These are phyloP conservation scores for Magallana ariakensis DNA, from an alignment of 1,140 invertebrate species.

Conservation along the genomic window DNA sequence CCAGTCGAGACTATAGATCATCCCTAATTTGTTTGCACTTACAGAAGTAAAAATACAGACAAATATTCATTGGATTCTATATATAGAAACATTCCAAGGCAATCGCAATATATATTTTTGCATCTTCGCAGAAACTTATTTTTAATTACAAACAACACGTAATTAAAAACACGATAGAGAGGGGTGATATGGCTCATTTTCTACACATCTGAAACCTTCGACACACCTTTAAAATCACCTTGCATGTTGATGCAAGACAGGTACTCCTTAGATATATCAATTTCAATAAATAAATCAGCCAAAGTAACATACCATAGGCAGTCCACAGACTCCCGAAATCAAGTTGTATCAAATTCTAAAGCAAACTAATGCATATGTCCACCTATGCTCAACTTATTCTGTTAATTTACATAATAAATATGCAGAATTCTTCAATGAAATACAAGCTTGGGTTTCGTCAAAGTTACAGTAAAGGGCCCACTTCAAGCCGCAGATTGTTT, in stretches of 20 bases:
- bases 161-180: background rate
- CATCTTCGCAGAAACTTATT: background rate
- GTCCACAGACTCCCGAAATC: background rate
- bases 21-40: conserved; percentile 23
- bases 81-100: background rate
- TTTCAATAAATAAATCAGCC: background rate
- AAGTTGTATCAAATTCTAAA: conserved; percentile 7
- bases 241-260: background rate
- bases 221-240: background rate
- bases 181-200: background rate
- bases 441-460: background rate
- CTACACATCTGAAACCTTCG: background rate
- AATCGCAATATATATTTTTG: background rate
- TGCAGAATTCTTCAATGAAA: background rate
- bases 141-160: background rate
- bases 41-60: background rate
- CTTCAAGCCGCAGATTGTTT: conserved; percentile 6
- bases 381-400: background rate
- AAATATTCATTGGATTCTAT: conserved; percentile 24
- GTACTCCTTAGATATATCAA: background rate
- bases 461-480: background rate
- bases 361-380: background rate
- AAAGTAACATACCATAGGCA: background rate
- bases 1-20: background rate
- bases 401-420: background rate